A percentile compares a stretch with the other conserved stretches of the same genome.
phyloP scores from a whole-genome alignment of 2,113 vertebrate genomes.

The Herpetotheres cachinnans region DNA sequence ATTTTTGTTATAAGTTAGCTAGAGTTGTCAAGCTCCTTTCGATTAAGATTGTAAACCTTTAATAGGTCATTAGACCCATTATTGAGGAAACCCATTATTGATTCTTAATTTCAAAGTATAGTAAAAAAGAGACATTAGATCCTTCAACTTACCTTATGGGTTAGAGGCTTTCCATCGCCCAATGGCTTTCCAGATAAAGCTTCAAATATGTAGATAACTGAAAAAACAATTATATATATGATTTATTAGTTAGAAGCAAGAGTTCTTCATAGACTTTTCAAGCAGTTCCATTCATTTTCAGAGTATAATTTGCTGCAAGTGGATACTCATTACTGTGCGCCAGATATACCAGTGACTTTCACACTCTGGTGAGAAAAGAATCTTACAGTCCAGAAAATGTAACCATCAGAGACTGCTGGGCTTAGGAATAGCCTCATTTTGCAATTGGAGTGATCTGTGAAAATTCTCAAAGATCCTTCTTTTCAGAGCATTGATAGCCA shows the following conservation, averaged over 20 bases:
- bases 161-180: conserved; percentile 88
- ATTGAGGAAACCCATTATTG: neutral
- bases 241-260: neutral
- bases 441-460: neutral
- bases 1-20: neutral
- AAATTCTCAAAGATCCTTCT: neutral
- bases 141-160: conserved; percentile 83
- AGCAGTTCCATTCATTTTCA: neutral
- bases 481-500: neutral
- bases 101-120: neutral
- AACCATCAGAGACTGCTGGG: neutral
- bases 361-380: neutral
- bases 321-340: neutral
- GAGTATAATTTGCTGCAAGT: neutral
- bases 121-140: neutral
- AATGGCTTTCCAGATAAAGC: conserved; percentile 87
- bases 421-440: neutral
- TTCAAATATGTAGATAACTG: conserved; percentile 93
- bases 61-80: neutral
- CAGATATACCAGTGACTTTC: neutral
- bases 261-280: neutral
- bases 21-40: neutral
- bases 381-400: neutral
- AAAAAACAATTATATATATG: neutral
- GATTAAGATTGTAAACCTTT: neutral